Evolutionary conservation across 2,113 vertebrate genomes (phyloP).

Genomic region (Otocyon megalotis): DNA sequence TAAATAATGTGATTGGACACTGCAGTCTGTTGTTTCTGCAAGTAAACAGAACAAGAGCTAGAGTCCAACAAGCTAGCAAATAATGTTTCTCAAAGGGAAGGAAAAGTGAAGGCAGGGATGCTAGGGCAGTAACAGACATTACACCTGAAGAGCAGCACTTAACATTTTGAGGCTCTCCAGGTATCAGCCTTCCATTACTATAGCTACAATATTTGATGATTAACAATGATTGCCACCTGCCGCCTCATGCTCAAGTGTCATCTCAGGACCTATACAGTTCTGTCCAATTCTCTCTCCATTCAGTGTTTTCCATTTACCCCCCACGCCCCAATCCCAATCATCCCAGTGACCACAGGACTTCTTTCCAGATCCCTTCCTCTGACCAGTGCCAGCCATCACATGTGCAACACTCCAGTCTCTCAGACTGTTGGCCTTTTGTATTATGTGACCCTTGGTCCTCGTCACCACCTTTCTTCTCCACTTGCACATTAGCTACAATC

Average conservation of each 20-base stretch:
- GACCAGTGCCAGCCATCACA: not conserved
- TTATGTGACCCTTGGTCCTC: not conserved
- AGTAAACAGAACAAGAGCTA: not conserved
- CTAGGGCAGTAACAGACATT: not conserved
- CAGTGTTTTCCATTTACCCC: not conserved
- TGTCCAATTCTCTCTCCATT: not conserved
- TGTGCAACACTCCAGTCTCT: not conserved
- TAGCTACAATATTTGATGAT: not conserved
- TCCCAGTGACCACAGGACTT: not conserved
- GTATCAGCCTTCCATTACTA: not conserved
- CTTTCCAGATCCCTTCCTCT: not conserved
- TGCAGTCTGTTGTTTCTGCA: not conserved
- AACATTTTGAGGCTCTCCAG: not conserved
- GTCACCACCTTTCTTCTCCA: not conserved
- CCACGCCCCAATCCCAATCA: not conserved
- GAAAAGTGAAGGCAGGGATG: not conserved
- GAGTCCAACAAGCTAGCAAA: not conserved
- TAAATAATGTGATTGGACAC: constrained; percentile 8
- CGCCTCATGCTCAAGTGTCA: not conserved
- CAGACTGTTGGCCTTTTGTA: not conserved
- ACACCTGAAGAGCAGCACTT: not conserved
- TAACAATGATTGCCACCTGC: not conserved
- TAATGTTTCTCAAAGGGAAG: not conserved
- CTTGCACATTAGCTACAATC: constrained; percentile 34
- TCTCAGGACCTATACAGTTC: not conserved